phyloP scores from a whole-genome alignment of 2,797 vertebrate genomes.

The Limosa lapponica region DNA sequence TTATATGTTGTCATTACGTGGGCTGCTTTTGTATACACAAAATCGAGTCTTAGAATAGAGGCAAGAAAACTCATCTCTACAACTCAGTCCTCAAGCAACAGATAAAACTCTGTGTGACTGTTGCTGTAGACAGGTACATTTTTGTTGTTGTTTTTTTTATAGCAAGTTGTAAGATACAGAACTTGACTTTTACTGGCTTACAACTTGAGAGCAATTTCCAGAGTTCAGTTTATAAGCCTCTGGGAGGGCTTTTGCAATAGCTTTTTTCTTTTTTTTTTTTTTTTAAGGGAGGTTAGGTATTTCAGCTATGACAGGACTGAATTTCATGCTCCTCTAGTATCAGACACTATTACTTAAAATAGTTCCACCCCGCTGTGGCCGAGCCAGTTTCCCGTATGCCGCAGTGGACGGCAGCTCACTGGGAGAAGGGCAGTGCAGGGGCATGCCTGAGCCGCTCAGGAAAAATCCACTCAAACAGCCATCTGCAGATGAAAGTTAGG shows the following conservation, averaged over 20 bases:
- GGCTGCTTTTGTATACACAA: neutral
- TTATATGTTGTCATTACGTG: rapidly evolving
- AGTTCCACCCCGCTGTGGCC: neutral
- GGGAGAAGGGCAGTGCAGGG: neutral
- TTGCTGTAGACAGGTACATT: neutral
- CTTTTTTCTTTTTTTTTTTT: neutral
- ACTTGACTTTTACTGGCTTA: neutral
- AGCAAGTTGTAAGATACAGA: neutral
- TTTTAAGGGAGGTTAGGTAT: neutral
- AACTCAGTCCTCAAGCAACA: rapidly evolving
- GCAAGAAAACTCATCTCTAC: neutral
- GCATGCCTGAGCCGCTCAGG: neutral
- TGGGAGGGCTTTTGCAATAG: neutral
- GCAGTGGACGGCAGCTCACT: rapidly evolving
- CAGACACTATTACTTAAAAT: conserved; percentile 68
- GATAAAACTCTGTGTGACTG: neutral
- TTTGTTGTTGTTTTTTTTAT: neutral
- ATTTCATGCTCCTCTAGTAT: conserved; percentile 63
- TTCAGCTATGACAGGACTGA: conserved; percentile 62
- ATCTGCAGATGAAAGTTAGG: neutral
- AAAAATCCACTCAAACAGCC: neutral
- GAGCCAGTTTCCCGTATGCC: neutral
- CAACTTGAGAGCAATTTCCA: neutral
- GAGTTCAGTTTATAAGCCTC: neutral
- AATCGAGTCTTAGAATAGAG: neutral